Evolutionary conservation across 2,888 invertebrate genomes (phyloP).

Genomic region (Xylocampa areola): DNA sequence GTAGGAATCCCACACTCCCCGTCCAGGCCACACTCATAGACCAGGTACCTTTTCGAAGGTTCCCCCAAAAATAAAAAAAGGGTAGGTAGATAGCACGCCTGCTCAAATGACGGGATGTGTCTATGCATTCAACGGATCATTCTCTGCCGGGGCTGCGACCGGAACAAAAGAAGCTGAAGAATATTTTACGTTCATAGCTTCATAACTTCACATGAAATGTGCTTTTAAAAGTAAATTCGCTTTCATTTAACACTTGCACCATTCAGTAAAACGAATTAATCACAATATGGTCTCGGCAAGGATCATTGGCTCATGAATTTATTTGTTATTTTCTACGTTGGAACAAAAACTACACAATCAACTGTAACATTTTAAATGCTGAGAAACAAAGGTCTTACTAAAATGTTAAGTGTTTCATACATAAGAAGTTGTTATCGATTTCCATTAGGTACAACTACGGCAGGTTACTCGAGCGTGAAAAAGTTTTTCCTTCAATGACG

Average conservation of each 20-base stretch:
- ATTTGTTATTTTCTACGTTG: conserved; percentile 66
- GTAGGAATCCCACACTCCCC: too few relatives aligned
- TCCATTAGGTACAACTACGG: conserved; percentile 15
- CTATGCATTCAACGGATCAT: too few relatives aligned
- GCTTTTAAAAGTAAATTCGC: not conserved
- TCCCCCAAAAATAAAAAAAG: too few relatives aligned
- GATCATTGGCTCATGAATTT: conserved; percentile 77
- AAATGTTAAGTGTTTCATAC: conserved; percentile 5
- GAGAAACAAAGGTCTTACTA: conserved; percentile 12
- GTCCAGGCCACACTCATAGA: too few relatives aligned
- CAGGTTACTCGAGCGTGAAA: conserved; percentile 22
- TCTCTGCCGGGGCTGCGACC: too few relatives aligned
- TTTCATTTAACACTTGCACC: conserved; percentile 4
- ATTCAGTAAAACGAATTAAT: conserved; percentile 62
- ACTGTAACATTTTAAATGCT: conserved; percentile 17
- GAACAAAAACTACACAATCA: conserved; percentile 57
- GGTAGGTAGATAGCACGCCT: too few relatives aligned
- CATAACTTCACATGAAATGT: not conserved
- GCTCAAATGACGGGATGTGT: too few relatives aligned
- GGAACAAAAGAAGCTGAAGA: too few relatives aligned
- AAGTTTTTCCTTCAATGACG: conserved; percentile 37
- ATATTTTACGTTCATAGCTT: too few relatives aligned
- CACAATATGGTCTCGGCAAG: conserved; percentile 67
- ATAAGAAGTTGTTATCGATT: conserved; percentile 21
- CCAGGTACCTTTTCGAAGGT: too few relatives aligned